Evolutionary conservation across 1,140 invertebrate species (phyloP).

Genomic region (Acyrthosiphon pisum): DNA sequence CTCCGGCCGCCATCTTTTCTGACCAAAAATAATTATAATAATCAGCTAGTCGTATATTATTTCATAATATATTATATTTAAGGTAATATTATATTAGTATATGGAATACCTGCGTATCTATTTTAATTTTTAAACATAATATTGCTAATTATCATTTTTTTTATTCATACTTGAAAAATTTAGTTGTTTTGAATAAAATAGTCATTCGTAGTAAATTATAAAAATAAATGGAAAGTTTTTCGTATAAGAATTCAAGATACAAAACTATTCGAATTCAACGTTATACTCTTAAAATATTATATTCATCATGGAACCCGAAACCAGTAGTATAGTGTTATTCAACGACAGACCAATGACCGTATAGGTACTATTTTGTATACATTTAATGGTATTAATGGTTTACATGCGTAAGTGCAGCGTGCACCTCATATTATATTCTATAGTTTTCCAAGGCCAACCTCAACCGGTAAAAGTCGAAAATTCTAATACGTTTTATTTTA

Average conservation of each 20-base stretch:
- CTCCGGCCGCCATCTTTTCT: background rate
- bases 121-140: background rate
- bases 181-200: background rate
- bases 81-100: background rate
- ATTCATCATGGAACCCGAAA: background rate
- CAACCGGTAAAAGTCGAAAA: background rate
- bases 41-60: background rate
- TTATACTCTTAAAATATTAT: too few species aligned
- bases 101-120: background rate
- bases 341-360: background rate
- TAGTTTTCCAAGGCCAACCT: background rate
- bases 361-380: background rate
- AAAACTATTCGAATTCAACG: background rate
- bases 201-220: background rate
- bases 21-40: background rate
- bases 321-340: background rate
- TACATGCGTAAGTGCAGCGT: background rate
- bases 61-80: background rate
- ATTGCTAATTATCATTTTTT: background rate
- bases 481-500: background rate
- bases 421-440: background rate
- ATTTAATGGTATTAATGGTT: background rate
- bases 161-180: background rate
- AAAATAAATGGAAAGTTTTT: background rate
- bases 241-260: background rate